Conservation (phyloP, 2,888 invertebrate genomes). For the Eupithecia subfuscata region DNA sequence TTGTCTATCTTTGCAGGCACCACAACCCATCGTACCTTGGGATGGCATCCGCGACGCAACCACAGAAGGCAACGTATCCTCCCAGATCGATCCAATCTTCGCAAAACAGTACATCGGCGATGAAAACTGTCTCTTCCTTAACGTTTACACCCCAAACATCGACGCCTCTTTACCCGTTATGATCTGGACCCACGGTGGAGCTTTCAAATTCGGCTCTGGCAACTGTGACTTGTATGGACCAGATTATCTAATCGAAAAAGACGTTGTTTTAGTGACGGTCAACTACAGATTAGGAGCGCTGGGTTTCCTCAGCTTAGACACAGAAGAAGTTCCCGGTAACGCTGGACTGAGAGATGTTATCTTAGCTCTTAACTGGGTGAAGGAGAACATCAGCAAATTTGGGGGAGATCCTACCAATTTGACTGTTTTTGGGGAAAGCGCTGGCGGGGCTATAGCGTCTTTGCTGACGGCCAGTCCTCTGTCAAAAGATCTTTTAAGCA, state of each 20-base stretch:
- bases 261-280: constrained; percentile 82
- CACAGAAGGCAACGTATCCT: constrained; percentile 84
- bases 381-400: constrained; percentile 72
- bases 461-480: constrained; percentile 71
- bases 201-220: constrained; percentile 80
- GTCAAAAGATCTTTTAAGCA: constrained; percentile 66
- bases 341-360: constrained; percentile 76
- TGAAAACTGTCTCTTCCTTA: constrained; percentile 89
- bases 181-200: constrained; percentile 84
- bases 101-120: constrained; percentile 76
- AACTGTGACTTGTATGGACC: constrained; percentile 76
- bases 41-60: constrained; percentile 85
- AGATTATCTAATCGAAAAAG: constrained; percentile 83
- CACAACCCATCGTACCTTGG: constrained; percentile 84
- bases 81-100: constrained; percentile 80
- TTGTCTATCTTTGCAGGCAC: constrained; percentile 74
- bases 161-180: constrained; percentile 82
- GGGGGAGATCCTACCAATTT: constrained; percentile 75
- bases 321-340: constrained; percentile 77
- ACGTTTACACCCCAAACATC: constrained; percentile 86
- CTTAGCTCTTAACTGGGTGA: constrained; percentile 72
- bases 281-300: constrained; percentile 81
- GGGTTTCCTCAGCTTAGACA: constrained; percentile 75
- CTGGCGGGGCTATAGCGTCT: constrained; percentile 62
- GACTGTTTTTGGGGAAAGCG: constrained; percentile 74